These are phyloP conservation scores for Scolopax mira DNA, from an alignment of 2,113 vertebrate species.

Conservation along the genomic window DNA sequence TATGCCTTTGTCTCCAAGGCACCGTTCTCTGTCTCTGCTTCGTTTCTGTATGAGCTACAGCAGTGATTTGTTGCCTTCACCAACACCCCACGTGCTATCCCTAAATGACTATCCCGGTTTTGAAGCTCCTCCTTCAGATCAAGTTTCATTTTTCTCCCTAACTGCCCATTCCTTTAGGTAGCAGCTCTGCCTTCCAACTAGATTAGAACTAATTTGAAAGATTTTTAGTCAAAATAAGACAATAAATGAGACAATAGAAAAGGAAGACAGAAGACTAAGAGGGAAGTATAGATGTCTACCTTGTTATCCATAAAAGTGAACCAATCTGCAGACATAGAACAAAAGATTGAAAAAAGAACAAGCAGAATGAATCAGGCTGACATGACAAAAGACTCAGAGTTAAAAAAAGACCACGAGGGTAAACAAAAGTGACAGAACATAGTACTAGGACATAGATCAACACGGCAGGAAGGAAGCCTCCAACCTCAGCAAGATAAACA, in stretches of 20 bases:
- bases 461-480: background rate
- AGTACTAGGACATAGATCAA: background rate
- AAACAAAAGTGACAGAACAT: background rate
- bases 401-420: background rate
- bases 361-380: background rate
- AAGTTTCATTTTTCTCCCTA: background rate
- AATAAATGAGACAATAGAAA: background rate
- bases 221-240: background rate
- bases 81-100: background rate
- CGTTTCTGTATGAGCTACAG: background rate
- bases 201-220: background rate
- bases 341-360: background rate
- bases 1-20: background rate
- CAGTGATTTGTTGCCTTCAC: background rate
- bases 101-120: background rate
- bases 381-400: background rate
- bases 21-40: background rate
- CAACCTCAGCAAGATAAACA: background rate
- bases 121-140: background rate
- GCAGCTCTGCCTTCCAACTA: background rate
- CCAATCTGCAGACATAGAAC: background rate
- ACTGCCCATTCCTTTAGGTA: background rate
- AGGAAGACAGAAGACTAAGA: background rate
- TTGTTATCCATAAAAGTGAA: background rate
- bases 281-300: background rate